These are phyloP conservation scores for Decapterus maruadsi DNA, from an alignment of 2,797 vertebrate genomes.

Conservation along the genomic window DNA sequence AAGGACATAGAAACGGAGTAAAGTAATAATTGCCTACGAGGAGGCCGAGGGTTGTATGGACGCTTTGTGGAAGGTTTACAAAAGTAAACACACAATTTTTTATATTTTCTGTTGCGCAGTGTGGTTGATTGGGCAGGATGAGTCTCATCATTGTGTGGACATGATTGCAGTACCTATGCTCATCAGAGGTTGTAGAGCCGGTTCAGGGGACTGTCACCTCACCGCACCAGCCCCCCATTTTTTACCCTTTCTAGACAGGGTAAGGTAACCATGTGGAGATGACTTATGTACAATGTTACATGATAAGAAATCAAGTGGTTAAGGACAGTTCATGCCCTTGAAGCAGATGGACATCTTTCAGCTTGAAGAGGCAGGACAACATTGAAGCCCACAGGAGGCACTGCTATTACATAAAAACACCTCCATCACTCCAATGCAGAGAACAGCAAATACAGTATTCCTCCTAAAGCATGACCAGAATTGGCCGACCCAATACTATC, in stretches of 20 bases:
- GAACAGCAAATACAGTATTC: background rate
- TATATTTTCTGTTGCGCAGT: no score
- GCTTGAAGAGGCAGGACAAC: conserved; percentile 23
- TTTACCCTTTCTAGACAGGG: background rate
- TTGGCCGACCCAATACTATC: background rate
- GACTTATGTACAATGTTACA: conserved; percentile 7
- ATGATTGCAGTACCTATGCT: no score
- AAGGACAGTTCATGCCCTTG: conserved; percentile 27
- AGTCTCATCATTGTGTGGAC: no score
- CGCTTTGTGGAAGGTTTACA: no score
- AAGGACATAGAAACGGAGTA: no score
- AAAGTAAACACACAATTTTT: no score
- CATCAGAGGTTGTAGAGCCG: no score
- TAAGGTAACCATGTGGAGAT: background rate
- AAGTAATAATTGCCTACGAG: no score
- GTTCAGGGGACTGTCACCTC: no score
- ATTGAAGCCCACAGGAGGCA: background rate
- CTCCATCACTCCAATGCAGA: background rate
- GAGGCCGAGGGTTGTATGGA: no score
- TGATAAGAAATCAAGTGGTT: conserved; percentile 10
- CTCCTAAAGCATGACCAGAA: background rate
- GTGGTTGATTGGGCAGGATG: no score
- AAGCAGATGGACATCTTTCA: conserved; percentile 54
- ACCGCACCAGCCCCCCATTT: no score
- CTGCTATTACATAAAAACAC: conserved; percentile 17